Conservation (phyloP, 2,888 invertebrate genomes). For the Dilophus febrilis region DNA sequence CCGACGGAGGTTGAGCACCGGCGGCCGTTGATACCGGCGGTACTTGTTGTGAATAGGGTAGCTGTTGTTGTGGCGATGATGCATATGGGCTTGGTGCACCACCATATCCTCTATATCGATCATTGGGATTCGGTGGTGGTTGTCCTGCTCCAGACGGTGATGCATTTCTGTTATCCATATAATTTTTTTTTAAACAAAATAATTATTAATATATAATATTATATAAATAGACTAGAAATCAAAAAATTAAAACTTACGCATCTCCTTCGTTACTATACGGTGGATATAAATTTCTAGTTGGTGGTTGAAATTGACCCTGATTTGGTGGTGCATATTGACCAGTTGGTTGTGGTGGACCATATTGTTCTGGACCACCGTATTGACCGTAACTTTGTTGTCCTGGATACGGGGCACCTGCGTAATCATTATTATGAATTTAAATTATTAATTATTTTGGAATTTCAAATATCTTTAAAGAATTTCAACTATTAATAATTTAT, state of each 20-base stretch:
- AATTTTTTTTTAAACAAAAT: background rate
- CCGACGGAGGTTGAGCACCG: slow-evolving; percentile 15
- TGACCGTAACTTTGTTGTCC: slow-evolving; percentile 47
- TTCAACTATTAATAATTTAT: too few relatives aligned
- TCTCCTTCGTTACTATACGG: slow-evolving; percentile 53
- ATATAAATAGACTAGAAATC: too few relatives aligned
- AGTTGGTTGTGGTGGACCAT: slow-evolving; percentile 36
- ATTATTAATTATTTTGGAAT: too few relatives aligned
- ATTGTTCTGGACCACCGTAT: slow-evolving; percentile 46
- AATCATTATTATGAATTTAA: too few relatives aligned
- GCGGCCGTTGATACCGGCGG: slow-evolving; percentile 35
- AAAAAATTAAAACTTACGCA: slow-evolving; percentile 33
- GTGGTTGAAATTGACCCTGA: slow-evolving; percentile 40
- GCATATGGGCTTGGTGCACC: slow-evolving; percentile 3
- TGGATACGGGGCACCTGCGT: slow-evolving; percentile 36
- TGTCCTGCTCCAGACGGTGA: slow-evolving; percentile 26
- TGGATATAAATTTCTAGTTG: slow-evolving; percentile 63
- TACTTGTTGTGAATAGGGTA: slow-evolving; percentile 23
- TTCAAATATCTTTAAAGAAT: too few relatives aligned
- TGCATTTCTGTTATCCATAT: slow-evolving; percentile 14
- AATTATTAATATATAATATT: slow-evolving; percentile 9
- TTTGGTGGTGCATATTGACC: slow-evolving; percentile 39
- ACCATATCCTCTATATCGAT: slow-evolving; percentile 8
- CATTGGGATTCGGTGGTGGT: slow-evolving; percentile 16
- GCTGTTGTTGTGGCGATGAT: slow-evolving; percentile 6